These are phyloP conservation scores for Varanus komodoensis DNA, from an alignment of 2,113 vertebrate species.

Conservation along the genomic window DNA sequence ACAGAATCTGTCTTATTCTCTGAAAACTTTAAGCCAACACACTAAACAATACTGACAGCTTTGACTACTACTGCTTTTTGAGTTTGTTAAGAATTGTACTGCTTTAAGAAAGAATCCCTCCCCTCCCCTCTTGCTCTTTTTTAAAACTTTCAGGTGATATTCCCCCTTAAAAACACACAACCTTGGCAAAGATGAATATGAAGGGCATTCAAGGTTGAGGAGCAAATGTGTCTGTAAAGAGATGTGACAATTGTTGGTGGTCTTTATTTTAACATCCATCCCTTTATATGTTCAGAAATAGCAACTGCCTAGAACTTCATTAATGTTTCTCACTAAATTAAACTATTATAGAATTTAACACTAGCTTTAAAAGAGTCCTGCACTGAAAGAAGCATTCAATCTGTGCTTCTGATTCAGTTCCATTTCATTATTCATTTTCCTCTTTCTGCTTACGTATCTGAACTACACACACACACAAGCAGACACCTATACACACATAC, in stretches of 20 bases:
- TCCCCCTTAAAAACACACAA: neutral
- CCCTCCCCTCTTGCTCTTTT: neutral
- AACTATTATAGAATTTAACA: slow-evolving; percentile 46
- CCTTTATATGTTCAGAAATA: slow-evolving; percentile 16
- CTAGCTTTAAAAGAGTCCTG: slow-evolving; percentile 17
- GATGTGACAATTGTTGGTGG: neutral
- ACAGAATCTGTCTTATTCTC: neutral
- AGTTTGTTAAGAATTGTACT: neutral
- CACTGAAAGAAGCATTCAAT: slow-evolving; percentile 50
- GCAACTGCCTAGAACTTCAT: slow-evolving; percentile 51
- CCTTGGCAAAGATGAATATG: neutral
- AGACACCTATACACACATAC: no score
- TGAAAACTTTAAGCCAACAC: neutral
- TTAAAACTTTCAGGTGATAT: neutral
- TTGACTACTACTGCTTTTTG: neutral
- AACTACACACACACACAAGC: no score
- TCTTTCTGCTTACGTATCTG: neutral
- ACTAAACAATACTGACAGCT: neutral
- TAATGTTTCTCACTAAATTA: neutral
- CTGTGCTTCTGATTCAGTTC: slow-evolving; percentile 33
- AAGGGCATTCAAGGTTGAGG: neutral
- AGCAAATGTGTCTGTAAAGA: no score
- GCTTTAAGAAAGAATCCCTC: neutral
- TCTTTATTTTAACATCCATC: slow-evolving; percentile 29
- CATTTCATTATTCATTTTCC: neutral